phyloP scores from a whole-genome alignment of 2,113 vertebrate genomes.

The Fukomys damarensis region DNA sequence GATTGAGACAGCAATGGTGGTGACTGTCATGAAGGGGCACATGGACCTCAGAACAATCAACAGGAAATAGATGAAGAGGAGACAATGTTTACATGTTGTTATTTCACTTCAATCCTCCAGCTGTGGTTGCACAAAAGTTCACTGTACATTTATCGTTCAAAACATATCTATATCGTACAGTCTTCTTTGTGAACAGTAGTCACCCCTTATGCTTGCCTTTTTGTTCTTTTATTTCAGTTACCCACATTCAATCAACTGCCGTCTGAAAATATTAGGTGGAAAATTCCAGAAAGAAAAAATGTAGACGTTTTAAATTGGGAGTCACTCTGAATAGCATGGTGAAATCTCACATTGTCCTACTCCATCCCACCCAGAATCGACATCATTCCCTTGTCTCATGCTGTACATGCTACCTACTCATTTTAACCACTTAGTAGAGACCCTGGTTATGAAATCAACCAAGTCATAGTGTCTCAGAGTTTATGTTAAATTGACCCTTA shows the following conservation, averaged over 20 bases:
- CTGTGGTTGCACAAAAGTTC: neutral
- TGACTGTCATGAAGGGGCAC: neutral
- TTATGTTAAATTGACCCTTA: neutral
- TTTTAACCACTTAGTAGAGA: neutral
- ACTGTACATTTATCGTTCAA: neutral
- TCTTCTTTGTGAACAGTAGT: neutral
- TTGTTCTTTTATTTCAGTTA: neutral
- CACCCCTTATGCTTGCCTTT: neutral
- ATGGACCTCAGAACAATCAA: neutral
- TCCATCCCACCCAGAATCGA: neutral
- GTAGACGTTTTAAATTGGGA: neutral
- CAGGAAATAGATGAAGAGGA: accelerated
- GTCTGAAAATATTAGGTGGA: neutral
- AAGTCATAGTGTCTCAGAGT: too few relatives aligned
- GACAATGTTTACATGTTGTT: neutral
- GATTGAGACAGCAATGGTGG: neutral
- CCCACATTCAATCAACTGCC: neutral
- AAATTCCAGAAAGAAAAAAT: neutral
- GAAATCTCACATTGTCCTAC: neutral
- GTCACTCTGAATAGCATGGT: neutral
- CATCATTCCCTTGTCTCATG: neutral
- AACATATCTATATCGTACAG: neutral
- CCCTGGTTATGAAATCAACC: neutral
- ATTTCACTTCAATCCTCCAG: neutral
- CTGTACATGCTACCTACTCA: neutral